Conservation (phyloP, 2,797 vertebrate species). For the Acanthurus tractus region DNA sequence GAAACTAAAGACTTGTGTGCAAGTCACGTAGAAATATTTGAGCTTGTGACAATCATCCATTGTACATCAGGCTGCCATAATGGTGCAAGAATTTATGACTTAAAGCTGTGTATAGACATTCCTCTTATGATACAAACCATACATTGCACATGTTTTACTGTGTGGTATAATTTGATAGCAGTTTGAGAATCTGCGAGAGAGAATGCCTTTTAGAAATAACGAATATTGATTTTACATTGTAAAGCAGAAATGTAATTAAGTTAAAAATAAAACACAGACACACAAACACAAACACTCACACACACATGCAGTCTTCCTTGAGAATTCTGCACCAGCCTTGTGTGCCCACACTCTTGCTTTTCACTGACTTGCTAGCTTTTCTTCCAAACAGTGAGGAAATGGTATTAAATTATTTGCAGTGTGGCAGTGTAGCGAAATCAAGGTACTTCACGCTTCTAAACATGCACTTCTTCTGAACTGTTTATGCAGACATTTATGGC, state of each 20-base stretch:
- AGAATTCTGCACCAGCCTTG: not conserved
- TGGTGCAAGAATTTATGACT: not conserved
- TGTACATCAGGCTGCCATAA: slow-evolving; percentile 13
- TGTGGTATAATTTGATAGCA: not conserved
- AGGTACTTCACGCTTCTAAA: not conserved
- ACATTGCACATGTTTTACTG: not conserved
- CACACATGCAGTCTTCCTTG: not conserved
- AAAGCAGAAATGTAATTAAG: not conserved
- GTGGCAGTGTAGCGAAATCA: slow-evolving; percentile 18
- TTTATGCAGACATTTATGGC: slow-evolving; percentile 13
- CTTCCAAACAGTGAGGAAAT: not conserved
- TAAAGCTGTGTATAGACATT: slow-evolving; percentile 3
- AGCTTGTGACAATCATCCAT: not conserved
- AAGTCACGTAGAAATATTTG: slow-evolving; percentile 18
- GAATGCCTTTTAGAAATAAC: not conserved
- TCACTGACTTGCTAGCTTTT: slow-evolving; percentile 21
- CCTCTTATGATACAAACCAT: not conserved
- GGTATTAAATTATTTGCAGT: slow-evolving; percentile 13
- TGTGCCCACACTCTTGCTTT: slow-evolving; percentile 4
- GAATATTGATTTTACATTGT: not conserved
- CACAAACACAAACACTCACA: too few species aligned
- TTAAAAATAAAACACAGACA: not conserved
- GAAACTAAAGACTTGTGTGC: slow-evolving; percentile 18
- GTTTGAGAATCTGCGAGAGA: not conserved
- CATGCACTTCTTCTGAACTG: slow-evolving; percentile 6